Percentiles rank a stretch among this genome's conserved stretches.
These are phyloP conservation scores for Muricea muricata DNA, from an alignment of 92 coral and sea anemone species.

Conservation along the genomic window DNA sequence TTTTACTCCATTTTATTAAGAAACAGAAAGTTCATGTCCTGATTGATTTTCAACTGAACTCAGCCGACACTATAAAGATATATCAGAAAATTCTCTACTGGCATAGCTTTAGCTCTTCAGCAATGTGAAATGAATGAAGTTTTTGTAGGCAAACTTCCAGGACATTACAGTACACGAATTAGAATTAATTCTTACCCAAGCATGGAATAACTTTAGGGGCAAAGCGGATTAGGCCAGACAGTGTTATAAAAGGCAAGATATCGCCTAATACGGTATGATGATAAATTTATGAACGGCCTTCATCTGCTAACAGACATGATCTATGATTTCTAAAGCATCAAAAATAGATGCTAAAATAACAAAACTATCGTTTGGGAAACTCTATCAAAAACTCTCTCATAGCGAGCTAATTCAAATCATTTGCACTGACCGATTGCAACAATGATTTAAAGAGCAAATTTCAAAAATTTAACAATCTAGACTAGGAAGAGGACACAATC, in stretches of 20 bases:
- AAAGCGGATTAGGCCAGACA: background rate
- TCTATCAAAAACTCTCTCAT: background rate
- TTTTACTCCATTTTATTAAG: too few species aligned
- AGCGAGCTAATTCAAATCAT: background rate
- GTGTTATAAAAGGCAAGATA: background rate
- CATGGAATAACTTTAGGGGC: constrained; percentile 15
- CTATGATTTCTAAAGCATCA: background rate
- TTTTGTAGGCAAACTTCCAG: background rate
- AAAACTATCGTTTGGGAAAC: background rate
- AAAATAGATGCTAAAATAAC: background rate
- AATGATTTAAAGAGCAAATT: background rate
- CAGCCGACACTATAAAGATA: background rate
- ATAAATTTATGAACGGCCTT: constrained; percentile 9
- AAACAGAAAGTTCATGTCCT: too few species aligned
- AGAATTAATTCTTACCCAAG: background rate
- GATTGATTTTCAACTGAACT: background rate
- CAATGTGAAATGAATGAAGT: background rate
- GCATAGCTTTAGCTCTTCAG: too few species aligned
- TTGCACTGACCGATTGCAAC: too few species aligned
- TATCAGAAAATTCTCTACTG: too few species aligned
- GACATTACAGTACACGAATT: background rate
- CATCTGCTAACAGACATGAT: background rate
- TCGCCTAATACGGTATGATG: constrained; percentile 33
- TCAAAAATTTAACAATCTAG: too few species aligned
- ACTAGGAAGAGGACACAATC: too few species aligned